phyloP scores from a whole-genome alignment of 1,140 invertebrate species.

The Zaprionus capensis region DNA sequence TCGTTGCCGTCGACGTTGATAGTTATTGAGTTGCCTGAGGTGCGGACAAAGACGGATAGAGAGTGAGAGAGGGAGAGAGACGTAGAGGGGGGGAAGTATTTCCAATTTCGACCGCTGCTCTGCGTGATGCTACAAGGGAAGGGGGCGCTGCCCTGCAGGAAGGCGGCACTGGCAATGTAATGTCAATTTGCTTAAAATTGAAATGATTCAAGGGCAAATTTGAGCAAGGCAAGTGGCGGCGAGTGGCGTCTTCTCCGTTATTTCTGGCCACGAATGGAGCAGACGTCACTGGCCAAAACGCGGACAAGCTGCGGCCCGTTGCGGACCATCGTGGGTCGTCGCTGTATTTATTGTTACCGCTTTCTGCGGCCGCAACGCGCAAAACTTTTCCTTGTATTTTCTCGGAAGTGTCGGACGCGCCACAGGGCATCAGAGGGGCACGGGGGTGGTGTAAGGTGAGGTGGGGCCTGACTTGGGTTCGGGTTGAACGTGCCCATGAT shows the following conservation, averaged over 20 bases:
- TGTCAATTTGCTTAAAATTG: conserved; percentile 78
- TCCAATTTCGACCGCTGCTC: conserved; percentile 46
- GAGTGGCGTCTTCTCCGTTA: conserved; percentile 35
- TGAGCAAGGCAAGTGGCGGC: conserved; percentile 24
- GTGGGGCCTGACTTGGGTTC: conserved; percentile 10
- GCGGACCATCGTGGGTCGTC: conserved; percentile 2
- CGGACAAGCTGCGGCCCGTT: conserved; percentile 47
- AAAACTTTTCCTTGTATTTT: conserved; percentile 58
- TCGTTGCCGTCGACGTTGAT: conserved; percentile 56
- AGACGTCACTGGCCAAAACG: conserved; percentile 50
- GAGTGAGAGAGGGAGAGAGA: not conserved
- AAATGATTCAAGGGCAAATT: conserved; percentile 76
- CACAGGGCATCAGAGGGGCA: too few relatives aligned
- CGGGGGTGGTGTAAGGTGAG: not conserved
- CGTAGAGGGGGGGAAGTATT: conserved; percentile 15
- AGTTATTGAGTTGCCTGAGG: conserved; percentile 72
- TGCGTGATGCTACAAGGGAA: not conserved
- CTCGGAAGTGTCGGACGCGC: conserved; percentile 26
- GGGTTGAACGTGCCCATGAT: conserved; percentile 42
- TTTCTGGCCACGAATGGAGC: conserved; percentile 53
- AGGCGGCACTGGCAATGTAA: conserved; percentile 67
- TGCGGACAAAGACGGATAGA: conserved; percentile 4
- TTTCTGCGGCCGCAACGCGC: conserved; percentile 65
- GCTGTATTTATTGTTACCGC: conserved; percentile 74
- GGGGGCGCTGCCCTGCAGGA: conserved; percentile 5